Percentiles rank a stretch among this genome's conserved stretches.
Conservation (phyloP, 2,113 vertebrate genomes). For the Zosterops pallidus region DNA sequence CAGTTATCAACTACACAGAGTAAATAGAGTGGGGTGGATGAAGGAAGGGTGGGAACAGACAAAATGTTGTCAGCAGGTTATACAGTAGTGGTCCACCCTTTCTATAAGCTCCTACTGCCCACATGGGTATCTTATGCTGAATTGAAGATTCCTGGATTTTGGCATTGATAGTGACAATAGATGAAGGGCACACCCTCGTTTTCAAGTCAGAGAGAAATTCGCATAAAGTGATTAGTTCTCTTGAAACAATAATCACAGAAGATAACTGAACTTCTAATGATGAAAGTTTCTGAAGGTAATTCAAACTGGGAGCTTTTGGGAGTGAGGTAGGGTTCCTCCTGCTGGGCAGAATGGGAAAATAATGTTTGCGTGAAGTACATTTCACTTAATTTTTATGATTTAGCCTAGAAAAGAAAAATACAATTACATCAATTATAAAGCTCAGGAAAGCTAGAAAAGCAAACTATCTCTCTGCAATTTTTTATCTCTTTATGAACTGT, state of each 20-base stretch:
- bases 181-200: not conserved
- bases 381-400: not conserved
- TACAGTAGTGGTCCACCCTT: not conserved
- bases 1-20: not conserved
- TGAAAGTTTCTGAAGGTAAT: not conserved
- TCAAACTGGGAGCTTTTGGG: not conserved
- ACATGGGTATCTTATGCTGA: not conserved
- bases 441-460: not conserved
- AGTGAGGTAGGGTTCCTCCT: not conserved
- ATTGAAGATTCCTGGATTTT: not conserved
- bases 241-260: not conserved
- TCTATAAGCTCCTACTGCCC: not conserved
- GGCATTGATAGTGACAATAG: not conserved
- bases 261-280: not conserved
- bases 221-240: not conserved
- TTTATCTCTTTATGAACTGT: not conserved
- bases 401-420: not conserved
- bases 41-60: not conserved
- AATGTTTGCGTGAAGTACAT: not conserved
- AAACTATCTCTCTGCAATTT: not conserved
- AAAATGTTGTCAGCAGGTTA: not conserved
- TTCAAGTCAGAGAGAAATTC: not conserved
- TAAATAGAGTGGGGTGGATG: not conserved
- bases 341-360: not conserved
- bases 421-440: not conserved